These are phyloP conservation scores for Melinopterus prodromus DNA, from an alignment of 2,888 invertebrate genomes.

Conservation along the genomic window DNA sequence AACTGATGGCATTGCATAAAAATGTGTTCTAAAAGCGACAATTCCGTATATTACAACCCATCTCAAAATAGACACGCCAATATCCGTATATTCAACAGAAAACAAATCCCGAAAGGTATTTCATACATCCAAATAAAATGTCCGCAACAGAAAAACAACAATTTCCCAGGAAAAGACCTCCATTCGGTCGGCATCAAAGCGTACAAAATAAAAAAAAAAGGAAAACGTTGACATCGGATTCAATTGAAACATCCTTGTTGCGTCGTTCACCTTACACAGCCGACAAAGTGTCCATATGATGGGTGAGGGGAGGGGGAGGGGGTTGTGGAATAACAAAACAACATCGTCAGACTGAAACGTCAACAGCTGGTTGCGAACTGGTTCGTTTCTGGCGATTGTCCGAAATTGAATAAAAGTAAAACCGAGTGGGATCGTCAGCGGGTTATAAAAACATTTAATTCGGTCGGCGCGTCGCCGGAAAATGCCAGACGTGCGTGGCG, in stretches of 20 bases:
- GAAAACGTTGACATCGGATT: background rate
- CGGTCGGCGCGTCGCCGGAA: constrained; percentile 7
- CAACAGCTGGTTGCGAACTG: background rate
- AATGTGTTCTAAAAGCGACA: background rate
- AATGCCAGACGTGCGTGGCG: background rate
- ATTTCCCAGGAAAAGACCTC: background rate
- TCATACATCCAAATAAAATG: background rate
- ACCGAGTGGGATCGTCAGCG: constrained; percentile 5
- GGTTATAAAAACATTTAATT: constrained; percentile 25
- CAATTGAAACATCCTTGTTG: background rate
- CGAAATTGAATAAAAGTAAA: constrained; percentile 11
- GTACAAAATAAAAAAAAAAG: background rate
- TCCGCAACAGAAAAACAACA: constrained; percentile 4
- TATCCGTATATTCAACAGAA: background rate
- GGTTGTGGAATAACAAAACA: background rate
- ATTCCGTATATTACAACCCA: background rate
- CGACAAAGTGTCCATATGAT: background rate
- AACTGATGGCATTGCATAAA: no score
- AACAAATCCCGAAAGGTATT: background rate
- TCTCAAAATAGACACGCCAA: background rate
- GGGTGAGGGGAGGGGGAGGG: background rate
- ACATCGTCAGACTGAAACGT: background rate
- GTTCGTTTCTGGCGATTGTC: background rate
- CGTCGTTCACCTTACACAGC: background rate
- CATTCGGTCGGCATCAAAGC: background rate